Conservation (phyloP, 2,888 invertebrate genomes). For the Liopterus haemorrhoidalis region DNA sequence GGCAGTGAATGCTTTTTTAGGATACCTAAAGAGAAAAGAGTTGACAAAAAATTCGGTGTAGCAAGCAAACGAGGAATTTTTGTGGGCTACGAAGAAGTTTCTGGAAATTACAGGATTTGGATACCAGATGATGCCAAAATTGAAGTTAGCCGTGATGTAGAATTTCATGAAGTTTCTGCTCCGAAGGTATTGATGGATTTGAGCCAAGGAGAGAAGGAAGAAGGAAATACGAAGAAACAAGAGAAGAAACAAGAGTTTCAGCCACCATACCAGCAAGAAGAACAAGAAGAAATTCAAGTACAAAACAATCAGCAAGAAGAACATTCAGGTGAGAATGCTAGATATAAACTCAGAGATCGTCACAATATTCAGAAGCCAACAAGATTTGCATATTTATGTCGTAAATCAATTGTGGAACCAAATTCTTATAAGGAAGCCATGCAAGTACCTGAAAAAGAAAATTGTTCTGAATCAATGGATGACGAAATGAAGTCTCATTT, state of each 20-base stretch:
- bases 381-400: conserved; percentile 3
- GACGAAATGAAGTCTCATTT: conserved; percentile 1
- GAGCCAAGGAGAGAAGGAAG: neutral
- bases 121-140: neutral
- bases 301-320: no score
- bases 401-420: neutral
- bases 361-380: neutral
- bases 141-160: conserved; percentile 21
- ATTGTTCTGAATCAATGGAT: neutral
- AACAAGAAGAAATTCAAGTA: no score
- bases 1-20: no score
- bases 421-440: conserved; percentile 1
- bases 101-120: conserved; percentile 24
- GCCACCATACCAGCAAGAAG: no score
- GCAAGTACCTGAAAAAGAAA: conserved; percentile 3
- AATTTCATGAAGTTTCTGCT: conserved; percentile 12
- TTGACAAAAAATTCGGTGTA: conserved; percentile 15
- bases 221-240: no score
- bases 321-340: neutral
- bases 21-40: no score
- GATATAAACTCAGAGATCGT: neutral
- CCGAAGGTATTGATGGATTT: neutral
- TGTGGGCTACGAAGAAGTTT: conserved; percentile 19
- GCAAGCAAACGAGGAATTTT: conserved; percentile 12
- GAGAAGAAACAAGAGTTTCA: no score